Evolutionary conservation across 2,113 vertebrate genomes (phyloP).

Genomic region (Solea senegalensis): DNA sequence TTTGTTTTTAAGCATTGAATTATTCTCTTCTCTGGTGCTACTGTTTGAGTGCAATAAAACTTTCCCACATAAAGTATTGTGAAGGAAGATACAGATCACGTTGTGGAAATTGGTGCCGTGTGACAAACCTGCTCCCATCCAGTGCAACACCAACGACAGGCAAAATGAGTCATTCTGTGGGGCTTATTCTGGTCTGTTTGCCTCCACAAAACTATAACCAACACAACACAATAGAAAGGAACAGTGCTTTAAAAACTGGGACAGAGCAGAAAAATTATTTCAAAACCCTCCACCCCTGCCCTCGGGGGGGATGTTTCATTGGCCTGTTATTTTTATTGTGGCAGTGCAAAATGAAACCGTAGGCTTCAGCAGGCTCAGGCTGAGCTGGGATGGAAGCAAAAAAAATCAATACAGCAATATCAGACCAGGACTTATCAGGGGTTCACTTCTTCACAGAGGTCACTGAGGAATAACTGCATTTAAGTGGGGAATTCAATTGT

Average conservation of each 20-base stretch:
- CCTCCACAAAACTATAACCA: conserved; percentile 40
- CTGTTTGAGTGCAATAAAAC: conserved; percentile 12
- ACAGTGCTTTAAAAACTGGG: conserved; percentile 44
- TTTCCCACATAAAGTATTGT: conserved; percentile 2
- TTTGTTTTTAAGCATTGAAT: conserved; percentile 94
- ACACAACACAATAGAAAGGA: conserved; percentile 31
- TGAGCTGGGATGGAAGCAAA: conserved; percentile 65
- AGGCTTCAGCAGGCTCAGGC: conserved; percentile 68
- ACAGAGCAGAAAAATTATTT: conserved; percentile 59
- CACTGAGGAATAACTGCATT: conserved; percentile 80
- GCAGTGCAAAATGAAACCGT: conserved; percentile 83
- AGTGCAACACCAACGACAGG: not conserved
- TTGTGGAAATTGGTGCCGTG: not conserved
- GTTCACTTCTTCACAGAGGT: conserved; percentile 77
- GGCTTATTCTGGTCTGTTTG: not conserved
- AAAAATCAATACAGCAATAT: conserved; percentile 88
- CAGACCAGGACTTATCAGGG: conserved; percentile 83
- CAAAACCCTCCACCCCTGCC: conserved; percentile 32
- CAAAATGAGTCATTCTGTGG: conserved; percentile 11
- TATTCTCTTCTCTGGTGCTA: conserved; percentile 81
- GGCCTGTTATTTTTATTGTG: conserved; percentile 85
- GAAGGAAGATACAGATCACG: not conserved
- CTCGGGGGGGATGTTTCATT: conserved; percentile 77
- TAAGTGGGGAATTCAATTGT: conserved; percentile 81
- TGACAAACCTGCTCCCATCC: conserved; percentile 9